These are phyloP conservation scores for Netelia inedita DNA, from an alignment of 2,888 invertebrate genomes.

Conservation along the genomic window DNA sequence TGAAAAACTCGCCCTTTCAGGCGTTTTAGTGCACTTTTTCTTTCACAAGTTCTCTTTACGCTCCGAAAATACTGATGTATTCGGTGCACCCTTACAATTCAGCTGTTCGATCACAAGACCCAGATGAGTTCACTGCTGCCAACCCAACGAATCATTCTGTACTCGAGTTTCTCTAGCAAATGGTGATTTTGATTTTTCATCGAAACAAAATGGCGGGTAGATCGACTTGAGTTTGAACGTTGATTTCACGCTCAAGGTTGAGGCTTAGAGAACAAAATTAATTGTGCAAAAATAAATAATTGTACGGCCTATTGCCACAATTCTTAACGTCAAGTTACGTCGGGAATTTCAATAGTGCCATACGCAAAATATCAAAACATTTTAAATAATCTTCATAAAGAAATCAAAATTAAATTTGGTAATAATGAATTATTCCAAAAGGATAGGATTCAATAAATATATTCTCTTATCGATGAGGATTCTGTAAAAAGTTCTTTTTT, in stretches of 20 bases:
- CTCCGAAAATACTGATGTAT: slow-evolving; percentile 54
- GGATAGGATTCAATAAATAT: slow-evolving; percentile 9
- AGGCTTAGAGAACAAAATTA: too few relatives aligned
- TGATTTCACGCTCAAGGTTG: too few relatives aligned
- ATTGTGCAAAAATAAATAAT: too few relatives aligned
- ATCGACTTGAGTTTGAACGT: too few relatives aligned
- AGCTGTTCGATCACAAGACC: slow-evolving; percentile 81
- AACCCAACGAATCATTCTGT: slow-evolving; percentile 13
- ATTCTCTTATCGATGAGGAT: not conserved
- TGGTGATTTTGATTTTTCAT: not conserved
- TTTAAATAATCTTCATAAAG: too few relatives aligned
- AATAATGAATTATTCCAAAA: too few relatives aligned
- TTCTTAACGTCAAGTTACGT: too few relatives aligned
- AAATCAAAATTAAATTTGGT: too few relatives aligned
- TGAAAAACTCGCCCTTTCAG: slow-evolving; percentile 48
- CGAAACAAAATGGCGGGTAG: too few relatives aligned
- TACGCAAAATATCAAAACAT: too few relatives aligned
- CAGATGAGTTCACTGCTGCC: slow-evolving; percentile 59
- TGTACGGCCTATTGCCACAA: too few relatives aligned
- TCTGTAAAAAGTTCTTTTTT: slow-evolving; percentile 81
- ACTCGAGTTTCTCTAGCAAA: slow-evolving; percentile 1
- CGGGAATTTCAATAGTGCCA: too few relatives aligned
- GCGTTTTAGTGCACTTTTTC: slow-evolving; percentile 46
- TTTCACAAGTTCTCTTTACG: slow-evolving; percentile 38
- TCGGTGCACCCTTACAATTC: slow-evolving; percentile 66